A percentile compares a stretch with the other conserved stretches of the same genome.
These are phyloP conservation scores for Drosophila mauritiana DNA, from an alignment of 1,140 invertebrate genomes.

Conservation along the genomic window DNA sequence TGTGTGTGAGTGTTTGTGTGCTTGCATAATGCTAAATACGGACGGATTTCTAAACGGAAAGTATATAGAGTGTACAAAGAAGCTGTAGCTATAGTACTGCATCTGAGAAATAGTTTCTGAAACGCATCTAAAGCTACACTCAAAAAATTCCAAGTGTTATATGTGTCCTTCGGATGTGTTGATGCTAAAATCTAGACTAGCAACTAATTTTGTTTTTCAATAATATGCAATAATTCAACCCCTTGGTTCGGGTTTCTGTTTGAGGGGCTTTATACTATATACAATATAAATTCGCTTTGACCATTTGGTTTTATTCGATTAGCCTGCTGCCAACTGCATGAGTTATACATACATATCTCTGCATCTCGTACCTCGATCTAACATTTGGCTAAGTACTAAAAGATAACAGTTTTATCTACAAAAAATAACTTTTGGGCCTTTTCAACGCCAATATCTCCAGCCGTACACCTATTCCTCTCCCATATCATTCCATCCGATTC, in stretches of 20 bases:
- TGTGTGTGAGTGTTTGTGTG: conserved; percentile 42
- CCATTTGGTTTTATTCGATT: conserved; percentile 63
- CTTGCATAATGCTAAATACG: conserved; percentile 73
- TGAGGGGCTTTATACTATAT: conserved; percentile 53
- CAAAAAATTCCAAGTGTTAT: conserved; percentile 33
- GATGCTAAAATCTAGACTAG: conserved; percentile 69
- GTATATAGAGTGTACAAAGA: conserved; percentile 61
- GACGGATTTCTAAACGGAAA: conserved; percentile 80
- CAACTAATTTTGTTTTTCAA: conserved; percentile 57
- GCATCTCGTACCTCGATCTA: conserved; percentile 62
- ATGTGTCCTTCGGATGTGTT: conserved; percentile 40
- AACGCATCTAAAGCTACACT: conserved; percentile 39
- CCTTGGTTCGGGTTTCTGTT: conserved; percentile 54
- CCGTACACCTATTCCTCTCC: conserved; percentile 14
- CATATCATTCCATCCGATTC: conserved; percentile 31
- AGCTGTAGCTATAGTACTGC: conserved; percentile 45
- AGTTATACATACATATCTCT: conserved; percentile 33
- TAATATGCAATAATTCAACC: conserved; percentile 69
- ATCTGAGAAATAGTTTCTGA: conserved; percentile 37
- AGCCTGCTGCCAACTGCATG: conserved; percentile 65
- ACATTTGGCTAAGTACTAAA: conserved; percentile 82
- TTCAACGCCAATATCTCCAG: conserved; percentile 38
- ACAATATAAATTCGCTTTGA: conserved; percentile 83
- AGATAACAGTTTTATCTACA: conserved; percentile 83
- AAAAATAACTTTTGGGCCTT: conserved; percentile 73